These are phyloP conservation scores for Branchinecta lynchi DNA, from an alignment of 1,140 invertebrate species.

Conservation along the genomic window DNA sequence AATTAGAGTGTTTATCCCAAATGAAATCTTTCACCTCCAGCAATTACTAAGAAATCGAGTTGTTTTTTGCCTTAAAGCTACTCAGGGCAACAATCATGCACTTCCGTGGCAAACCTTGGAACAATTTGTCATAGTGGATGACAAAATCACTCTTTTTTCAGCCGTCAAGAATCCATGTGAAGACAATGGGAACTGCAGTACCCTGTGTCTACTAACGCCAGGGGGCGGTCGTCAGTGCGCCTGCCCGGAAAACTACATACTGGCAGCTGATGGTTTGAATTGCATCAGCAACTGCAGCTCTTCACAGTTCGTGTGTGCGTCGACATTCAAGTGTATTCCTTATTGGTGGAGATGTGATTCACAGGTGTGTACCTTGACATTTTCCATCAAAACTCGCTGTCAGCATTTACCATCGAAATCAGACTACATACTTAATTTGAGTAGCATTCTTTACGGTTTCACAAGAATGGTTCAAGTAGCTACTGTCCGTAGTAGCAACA, in stretches of 20 bases:
- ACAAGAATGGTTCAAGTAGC: too few species aligned
- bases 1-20: too few species aligned
- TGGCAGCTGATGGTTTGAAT: conserved; percentile 43
- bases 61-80: too few species aligned
- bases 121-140: background rate
- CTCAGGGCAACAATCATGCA: too few species aligned
- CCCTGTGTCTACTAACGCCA: conserved; percentile 58
- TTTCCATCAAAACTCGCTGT: too few species aligned
- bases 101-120: too few species aligned
- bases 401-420: too few species aligned
- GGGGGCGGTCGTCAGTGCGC: conserved; percentile 41
- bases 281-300: conserved; percentile 63
- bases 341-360: conserved; percentile 45
- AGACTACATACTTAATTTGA: too few species aligned
- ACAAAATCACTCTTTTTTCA: conserved; percentile 12
- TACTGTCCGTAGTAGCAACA: too few species aligned
- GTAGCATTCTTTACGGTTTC: too few species aligned
- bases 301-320: conserved; percentile 57
- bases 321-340: conserved; percentile 53
- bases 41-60: too few species aligned
- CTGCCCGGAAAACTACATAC: conserved; percentile 63
- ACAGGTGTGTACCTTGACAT: conserved; percentile 28
- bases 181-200: conserved; percentile 44
- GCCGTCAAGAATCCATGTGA: conserved; percentile 36
- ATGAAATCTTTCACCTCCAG: too few species aligned